Percentiles rank a stretch among this genome's conserved stretches.
Conservation (phyloP, 2,113 vertebrate genomes). For the Phyllostomus hastatus region DNA sequence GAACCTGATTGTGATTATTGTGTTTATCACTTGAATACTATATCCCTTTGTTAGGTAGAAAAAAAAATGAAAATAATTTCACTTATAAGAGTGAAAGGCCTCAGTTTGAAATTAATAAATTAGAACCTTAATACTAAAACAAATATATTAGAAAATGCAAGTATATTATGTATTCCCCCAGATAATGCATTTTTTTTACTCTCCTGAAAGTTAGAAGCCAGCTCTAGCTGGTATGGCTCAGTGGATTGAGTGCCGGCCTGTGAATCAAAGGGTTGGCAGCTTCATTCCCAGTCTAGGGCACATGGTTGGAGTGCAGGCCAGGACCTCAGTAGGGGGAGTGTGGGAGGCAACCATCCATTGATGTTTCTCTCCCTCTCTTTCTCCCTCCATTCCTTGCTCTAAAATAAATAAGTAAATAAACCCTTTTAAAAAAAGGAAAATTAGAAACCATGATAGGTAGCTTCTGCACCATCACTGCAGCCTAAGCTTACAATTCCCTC, state of each 20-base stretch:
- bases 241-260: no score
- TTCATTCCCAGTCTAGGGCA: no score
- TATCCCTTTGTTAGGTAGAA: not conserved
- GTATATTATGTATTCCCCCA: not conserved
- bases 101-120: not conserved
- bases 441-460: not conserved
- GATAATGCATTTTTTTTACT: not conserved
- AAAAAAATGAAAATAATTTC: not conserved
- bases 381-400: no score
- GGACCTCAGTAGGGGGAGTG: no score
- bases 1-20: not conserved
- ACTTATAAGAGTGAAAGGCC: not conserved
- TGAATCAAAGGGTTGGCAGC: no score
- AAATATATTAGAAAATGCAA: not conserved
- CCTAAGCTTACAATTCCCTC: not conserved
- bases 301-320: no score
- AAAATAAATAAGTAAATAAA: no score
- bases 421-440: not conserved
- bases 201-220: not conserved
- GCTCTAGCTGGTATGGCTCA: no score
- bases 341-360: no score
- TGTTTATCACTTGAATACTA: not conserved
- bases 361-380: no score
- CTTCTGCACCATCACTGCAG: not conserved
- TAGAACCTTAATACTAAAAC: not conserved